A percentile compares a stretch with the other conserved stretches of the same genome.
Evolutionary conservation across 1,140 invertebrate species (phyloP).

Genomic region (Euwallacea fornicatus): DNA sequence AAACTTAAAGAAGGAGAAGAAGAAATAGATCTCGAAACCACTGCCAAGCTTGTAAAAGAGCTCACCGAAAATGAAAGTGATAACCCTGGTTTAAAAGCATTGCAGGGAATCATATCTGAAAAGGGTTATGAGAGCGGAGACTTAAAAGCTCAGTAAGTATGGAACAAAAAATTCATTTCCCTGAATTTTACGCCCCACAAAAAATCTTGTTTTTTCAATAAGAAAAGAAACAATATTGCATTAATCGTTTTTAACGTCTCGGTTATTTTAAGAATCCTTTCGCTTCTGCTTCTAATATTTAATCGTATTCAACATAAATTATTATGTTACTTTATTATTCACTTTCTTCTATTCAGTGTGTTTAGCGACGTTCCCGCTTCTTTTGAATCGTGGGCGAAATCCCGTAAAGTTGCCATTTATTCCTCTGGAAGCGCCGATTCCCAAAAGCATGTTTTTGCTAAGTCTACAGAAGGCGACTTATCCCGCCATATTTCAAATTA

Average conservation of each 20-base stretch:
- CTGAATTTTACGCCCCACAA: neutral
- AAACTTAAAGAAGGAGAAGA: conserved; percentile 49
- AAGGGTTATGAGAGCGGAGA: conserved; percentile 76
- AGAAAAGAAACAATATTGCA: neutral
- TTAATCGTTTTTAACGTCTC: neutral
- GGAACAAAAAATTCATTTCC: neutral
- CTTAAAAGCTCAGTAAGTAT: conserved; percentile 86
- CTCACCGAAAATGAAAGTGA: conserved; percentile 79
- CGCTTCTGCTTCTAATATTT: neutral
- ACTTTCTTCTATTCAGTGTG: conserved; percentile 18
- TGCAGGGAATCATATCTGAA: conserved; percentile 89
- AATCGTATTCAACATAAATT: neutral
- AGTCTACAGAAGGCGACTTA: conserved; percentile 78
- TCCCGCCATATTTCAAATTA: conserved; percentile 73
- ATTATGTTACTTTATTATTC: neutral
- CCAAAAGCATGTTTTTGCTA: conserved; percentile 83
- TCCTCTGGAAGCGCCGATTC: conserved; percentile 90
- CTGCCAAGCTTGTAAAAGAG: conserved; percentile 71
- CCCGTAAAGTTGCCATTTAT: conserved; percentile 80
- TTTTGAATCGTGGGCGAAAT: conserved; percentile 71
- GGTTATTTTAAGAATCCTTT: neutral
- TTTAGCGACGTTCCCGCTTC: conserved; percentile 55
- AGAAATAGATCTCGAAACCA: conserved; percentile 61
- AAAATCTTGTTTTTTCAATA: neutral
- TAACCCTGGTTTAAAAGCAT: conserved; percentile 75